These are phyloP conservation scores for Rhagophthalmus giganteus DNA, from an alignment of 2,888 invertebrate species.

Conservation along the genomic window DNA sequence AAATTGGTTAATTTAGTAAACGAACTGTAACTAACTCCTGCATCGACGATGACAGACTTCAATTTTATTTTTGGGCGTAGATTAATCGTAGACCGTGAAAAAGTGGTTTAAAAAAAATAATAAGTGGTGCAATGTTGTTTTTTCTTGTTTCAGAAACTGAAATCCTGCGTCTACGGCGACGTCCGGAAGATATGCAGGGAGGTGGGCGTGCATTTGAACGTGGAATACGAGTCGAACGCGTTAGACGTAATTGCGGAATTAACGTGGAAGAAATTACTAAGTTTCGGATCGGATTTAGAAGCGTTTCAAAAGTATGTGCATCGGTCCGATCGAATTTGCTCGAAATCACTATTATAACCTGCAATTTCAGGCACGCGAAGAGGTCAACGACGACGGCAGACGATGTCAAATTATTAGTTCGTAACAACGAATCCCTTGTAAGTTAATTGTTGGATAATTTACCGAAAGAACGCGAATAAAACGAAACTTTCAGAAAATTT, in stretches of 20 bases:
- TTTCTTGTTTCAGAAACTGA: slow-evolving; percentile 59
- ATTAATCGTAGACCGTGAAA: no score
- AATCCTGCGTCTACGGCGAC: slow-evolving; percentile 61
- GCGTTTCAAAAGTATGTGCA: slow-evolving; percentile 65
- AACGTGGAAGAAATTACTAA: slow-evolving; percentile 60
- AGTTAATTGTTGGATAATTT: no score
- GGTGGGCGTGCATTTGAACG: slow-evolving; percentile 57
- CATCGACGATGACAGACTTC: no score
- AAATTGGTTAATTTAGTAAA: no score
- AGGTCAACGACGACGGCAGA: slow-evolving; percentile 64
- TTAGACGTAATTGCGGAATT: slow-evolving; percentile 65
- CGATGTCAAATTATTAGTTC: slow-evolving; percentile 65
- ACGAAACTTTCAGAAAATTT: slow-evolving; percentile 37
- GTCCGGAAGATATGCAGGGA: slow-evolving; percentile 61
- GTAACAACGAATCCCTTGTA: slow-evolving; percentile 66
- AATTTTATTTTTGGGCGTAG: no score
- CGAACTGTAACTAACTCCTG: no score
- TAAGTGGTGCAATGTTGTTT: not conserved
- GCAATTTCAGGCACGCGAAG: slow-evolving; percentile 64
- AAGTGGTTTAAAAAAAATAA: not conserved
- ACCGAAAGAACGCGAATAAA: no score
- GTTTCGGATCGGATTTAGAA: slow-evolving; percentile 65
- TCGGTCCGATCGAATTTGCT: not conserved
- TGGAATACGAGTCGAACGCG: slow-evolving; percentile 60
- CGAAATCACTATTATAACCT: slow-evolving; percentile 13